phyloP scores from a whole-genome alignment of 2,888 invertebrate species.

The Criorhina ranunculi region DNA sequence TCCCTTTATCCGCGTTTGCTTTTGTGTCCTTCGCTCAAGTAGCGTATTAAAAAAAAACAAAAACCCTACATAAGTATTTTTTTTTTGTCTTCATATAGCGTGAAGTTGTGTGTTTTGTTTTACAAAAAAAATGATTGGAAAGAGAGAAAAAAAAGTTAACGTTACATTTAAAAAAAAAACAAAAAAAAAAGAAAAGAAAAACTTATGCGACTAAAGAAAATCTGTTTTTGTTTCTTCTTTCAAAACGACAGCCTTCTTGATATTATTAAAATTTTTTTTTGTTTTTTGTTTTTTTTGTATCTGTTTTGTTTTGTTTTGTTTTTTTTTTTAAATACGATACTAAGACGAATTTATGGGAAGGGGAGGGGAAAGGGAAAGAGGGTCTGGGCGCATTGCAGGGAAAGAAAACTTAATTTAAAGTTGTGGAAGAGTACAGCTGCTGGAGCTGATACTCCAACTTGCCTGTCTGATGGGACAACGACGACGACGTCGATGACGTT shows the following conservation, averaged over 20 bases:
- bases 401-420: conserved; percentile 52
- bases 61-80: conserved; percentile 32
- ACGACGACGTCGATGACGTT: conserved; percentile 29
- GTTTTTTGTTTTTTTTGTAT: conserved; percentile 40
- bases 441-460: conserved; percentile 63
- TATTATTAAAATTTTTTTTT: conserved; percentile 61
- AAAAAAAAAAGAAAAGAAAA: conserved; percentile 42
- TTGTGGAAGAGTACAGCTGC: conserved; percentile 53
- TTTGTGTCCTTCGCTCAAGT: conserved; percentile 12
- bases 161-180: conserved; percentile 33
- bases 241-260: conserved; percentile 76
- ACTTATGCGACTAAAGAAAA: conserved; percentile 61
- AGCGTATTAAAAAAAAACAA: conserved; percentile 15
- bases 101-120: conserved; percentile 6
- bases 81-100: conserved; percentile 48
- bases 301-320: conserved; percentile 42
- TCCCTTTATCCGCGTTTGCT: neutral
- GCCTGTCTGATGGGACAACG: conserved; percentile 43
- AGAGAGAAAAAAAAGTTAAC: conserved; percentile 54
- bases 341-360: conserved; percentile 33
- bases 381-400: neutral
- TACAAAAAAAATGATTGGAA: conserved; percentile 53
- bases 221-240: conserved; percentile 69
- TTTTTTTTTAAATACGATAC: conserved; percentile 64
- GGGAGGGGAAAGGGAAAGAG: neutral